Conservation (phyloP, 2,888 invertebrate genomes). For the Melieria omissa region DNA sequence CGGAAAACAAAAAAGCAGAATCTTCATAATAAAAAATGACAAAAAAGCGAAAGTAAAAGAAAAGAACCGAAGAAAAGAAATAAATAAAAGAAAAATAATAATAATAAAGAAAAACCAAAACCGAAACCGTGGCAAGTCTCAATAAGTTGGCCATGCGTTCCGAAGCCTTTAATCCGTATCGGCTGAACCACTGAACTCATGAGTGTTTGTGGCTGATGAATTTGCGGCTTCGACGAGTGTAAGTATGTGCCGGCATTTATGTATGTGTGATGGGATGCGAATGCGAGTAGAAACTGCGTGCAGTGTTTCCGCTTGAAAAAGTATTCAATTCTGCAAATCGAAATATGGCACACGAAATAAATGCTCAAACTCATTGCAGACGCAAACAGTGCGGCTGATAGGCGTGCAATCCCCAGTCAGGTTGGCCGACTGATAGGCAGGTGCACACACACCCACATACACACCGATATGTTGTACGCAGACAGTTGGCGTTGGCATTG, state of each 20-base stretch:
- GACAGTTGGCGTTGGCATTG: not conserved
- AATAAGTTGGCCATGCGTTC: not conserved
- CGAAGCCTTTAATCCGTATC: not conserved
- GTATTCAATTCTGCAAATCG: conserved; percentile 12
- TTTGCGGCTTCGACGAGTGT: not conserved
- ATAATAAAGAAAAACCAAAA: too few species aligned
- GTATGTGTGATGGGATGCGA: not conserved
- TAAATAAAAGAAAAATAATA: too few species aligned
- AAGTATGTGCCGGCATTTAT: not conserved
- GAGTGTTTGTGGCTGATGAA: not conserved
- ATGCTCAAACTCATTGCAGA: too few species aligned
- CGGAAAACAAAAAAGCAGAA: too few species aligned
- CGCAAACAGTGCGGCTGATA: too few species aligned
- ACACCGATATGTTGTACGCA: not conserved
- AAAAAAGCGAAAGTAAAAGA: too few species aligned
- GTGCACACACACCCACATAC: not conserved
- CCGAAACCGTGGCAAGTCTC: too few species aligned
- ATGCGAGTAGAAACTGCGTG: not conserved
- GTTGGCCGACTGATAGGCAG: not conserved
- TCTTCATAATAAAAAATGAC: too few species aligned
- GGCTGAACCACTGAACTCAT: not conserved
- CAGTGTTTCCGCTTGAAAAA: conserved; percentile 14
- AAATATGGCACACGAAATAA: not conserved
- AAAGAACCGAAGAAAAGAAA: too few species aligned
- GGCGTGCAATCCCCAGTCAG: too few species aligned